Base-by-base conservation (phyloP, 2,797 vertebrate genomes). In the Picus viridis region DNA sequence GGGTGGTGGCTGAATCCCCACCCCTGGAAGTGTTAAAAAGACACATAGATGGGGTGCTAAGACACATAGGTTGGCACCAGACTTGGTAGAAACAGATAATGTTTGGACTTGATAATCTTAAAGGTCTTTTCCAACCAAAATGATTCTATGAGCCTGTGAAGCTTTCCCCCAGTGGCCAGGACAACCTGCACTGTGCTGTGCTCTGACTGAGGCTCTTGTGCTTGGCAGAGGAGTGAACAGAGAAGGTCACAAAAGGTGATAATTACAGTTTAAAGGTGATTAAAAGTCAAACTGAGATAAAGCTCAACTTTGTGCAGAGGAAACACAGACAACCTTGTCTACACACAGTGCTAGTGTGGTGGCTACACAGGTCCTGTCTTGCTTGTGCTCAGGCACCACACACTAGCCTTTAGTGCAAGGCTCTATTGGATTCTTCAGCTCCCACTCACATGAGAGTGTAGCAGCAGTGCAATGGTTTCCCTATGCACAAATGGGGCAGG, bases 381-480 rank as follows among this genome's bases (percentile, higher is more conserved):
- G 39, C 45, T 83, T 27, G 6, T 12, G 26, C 16, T 20, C 57
- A 75, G 53, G 41, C 34, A 81, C n/a, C 1, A 0, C 2, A 14
- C 5, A 34, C 30, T 72, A 2, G 12, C 72, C 27, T 32, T 36
- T 53, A 16, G 24, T 8, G 32, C 54, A 26, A 70, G 18, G 10
- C 27, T 54, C 58, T 80, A 27, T 61, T 54, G 41, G 12, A 3
- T 9, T 24, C 51, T 89, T 80, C 15, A 80, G 75, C 45, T 93
- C 58, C 26, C 0, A 0, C 34, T 61, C 12, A 29, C 1, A 2
- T 5, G 22, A 32, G 12, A 39, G 39, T 39, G 64, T 12, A 58
- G 41, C 27, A 83, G 34, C 65, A 59, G 16, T 20, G 43, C 70
- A 84, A 78, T 54, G 0, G 2, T 13, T 65, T 71, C 45, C 36